phyloP scores from a whole-genome alignment of 2,888 invertebrate genomes.

The Lasioglossum villosulum region DNA sequence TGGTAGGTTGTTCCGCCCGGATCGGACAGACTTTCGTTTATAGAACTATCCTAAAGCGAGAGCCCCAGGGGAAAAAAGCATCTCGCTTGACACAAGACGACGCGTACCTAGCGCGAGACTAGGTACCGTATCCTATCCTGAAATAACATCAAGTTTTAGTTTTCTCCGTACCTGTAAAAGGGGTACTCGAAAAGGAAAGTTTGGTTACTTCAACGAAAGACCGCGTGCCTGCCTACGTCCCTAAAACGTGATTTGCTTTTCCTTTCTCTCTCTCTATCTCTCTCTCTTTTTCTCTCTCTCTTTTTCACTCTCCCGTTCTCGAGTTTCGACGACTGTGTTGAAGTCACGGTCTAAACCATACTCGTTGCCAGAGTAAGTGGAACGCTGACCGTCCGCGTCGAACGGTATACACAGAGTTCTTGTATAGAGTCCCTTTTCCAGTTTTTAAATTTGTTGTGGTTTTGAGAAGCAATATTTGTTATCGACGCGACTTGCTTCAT shows the following conservation, averaged over 20 bases:
- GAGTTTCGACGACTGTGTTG: slow-evolving; percentile 47
- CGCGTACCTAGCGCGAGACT: slow-evolving; percentile 42
- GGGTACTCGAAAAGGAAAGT: slow-evolving; percentile 75
- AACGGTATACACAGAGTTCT: slow-evolving; percentile 22
- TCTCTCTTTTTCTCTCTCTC: not conserved
- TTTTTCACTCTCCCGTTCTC: slow-evolving; percentile 28
- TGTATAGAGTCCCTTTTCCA: slow-evolving; percentile 32
- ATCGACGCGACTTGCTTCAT: slow-evolving; percentile 73
- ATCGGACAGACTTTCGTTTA: slow-evolving; percentile 58
- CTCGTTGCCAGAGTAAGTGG: slow-evolving; percentile 33
- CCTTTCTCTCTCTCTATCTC: not conserved
- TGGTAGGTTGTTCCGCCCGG: slow-evolving; percentile 64
- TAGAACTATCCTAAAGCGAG: slow-evolving; percentile 67
- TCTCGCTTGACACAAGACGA: slow-evolving; percentile 58
- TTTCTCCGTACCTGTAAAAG: slow-evolving; percentile 78
- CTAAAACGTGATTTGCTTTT: not conserved
- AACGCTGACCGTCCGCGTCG: slow-evolving; percentile 18
- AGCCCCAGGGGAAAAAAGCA: slow-evolving; percentile 57
- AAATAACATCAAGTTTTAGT: slow-evolving; percentile 50
- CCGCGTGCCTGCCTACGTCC: slow-evolving; percentile 38
- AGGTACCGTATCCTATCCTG: slow-evolving; percentile 56
- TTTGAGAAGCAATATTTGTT: not conserved
- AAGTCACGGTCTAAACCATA: slow-evolving; percentile 46
- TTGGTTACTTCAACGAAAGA: slow-evolving; percentile 68
- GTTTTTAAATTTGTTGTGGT: slow-evolving; percentile 12